Conservation (phyloP, 2,797 vertebrate species). For the Leptoclinus maculatus region DNA sequence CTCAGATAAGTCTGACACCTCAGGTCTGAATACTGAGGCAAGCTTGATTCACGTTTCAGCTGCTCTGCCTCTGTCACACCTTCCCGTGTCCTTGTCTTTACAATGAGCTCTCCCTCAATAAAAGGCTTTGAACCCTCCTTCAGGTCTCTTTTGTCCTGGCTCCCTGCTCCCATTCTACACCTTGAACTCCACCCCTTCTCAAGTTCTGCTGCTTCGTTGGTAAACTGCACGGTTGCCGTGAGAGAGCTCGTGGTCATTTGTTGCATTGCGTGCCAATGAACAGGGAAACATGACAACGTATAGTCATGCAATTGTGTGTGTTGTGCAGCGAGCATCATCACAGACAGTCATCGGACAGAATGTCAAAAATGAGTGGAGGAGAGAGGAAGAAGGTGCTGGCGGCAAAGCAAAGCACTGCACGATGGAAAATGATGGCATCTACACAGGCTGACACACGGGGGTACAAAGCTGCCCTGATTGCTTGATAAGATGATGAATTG, state of each 20-base stretch:
- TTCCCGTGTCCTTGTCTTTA: constrained; percentile 50
- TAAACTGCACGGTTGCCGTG: constrained; percentile 56
- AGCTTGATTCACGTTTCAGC: constrained; percentile 58
- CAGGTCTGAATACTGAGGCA: background rate
- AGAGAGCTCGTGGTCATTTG: constrained; percentile 41
- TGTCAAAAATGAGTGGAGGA: background rate
- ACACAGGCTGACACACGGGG: constrained; percentile 20
- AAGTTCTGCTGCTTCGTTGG: constrained; percentile 64
- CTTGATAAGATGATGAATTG: constrained; percentile 63
- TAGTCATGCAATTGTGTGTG: background rate
- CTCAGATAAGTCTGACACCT: constrained; percentile 21
- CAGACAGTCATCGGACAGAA: background rate
- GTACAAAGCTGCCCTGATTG: constrained; percentile 42
- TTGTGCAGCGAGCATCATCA: background rate
- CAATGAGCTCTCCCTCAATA: constrained; percentile 61
- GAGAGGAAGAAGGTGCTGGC: background rate
- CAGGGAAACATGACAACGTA: background rate
- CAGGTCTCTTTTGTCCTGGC: constrained; percentile 67
- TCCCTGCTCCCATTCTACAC: constrained; percentile 73
- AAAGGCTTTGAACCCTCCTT: constrained; percentile 73
- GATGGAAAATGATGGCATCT: constrained; percentile 44
- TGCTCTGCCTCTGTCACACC: constrained; percentile 42
- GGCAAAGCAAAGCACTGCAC: constrained; percentile 16
- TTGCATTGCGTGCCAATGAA: constrained; percentile 15
- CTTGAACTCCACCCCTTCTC: constrained; percentile 79